Conservation (phyloP, 2,113 vertebrate species). For the Stegostoma tigrinum region DNA sequence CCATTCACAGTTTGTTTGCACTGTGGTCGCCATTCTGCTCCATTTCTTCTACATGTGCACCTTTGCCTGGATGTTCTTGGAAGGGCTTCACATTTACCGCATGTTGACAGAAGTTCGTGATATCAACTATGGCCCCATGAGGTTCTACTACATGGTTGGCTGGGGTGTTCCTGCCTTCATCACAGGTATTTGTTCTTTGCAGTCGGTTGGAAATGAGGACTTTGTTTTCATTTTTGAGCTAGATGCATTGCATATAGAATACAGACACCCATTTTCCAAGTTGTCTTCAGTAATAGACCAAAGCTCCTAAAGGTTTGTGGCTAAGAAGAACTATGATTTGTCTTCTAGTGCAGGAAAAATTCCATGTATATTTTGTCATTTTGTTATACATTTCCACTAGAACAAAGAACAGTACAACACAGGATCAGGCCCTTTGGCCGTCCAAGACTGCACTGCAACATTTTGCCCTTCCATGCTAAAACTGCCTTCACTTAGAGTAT, state of each 20-base stretch:
- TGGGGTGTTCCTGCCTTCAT: slow-evolving; percentile 91
- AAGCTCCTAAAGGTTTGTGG: neutral
- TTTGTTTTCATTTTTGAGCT: neutral
- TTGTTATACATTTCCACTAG: neutral
- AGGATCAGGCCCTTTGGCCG: no score
- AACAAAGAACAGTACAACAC: no score
- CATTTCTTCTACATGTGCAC: slow-evolving; percentile 90
- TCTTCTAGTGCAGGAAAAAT: neutral
- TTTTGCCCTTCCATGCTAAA: no score
- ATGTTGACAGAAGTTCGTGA: slow-evolving; percentile 78
- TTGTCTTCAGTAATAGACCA: no score
- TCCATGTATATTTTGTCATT: neutral
- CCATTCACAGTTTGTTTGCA: slow-evolving; percentile 76
- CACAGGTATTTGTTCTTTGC: slow-evolving; percentile 61
- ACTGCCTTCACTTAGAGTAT: no score
- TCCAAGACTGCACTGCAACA: no score
- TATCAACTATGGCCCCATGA: slow-evolving; percentile 85
- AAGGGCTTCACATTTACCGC: slow-evolving; percentile 83
- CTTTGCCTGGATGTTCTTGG: slow-evolving; percentile 87
- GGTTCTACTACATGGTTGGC: slow-evolving; percentile 89
- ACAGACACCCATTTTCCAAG: neutral
- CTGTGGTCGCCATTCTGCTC: slow-evolving; percentile 85
- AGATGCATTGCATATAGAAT: neutral
- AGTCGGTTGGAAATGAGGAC: neutral
- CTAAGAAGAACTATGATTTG: neutral